Conservation (phyloP, 2,888 invertebrate genomes). For the Disparrhopalites patrizii region DNA sequence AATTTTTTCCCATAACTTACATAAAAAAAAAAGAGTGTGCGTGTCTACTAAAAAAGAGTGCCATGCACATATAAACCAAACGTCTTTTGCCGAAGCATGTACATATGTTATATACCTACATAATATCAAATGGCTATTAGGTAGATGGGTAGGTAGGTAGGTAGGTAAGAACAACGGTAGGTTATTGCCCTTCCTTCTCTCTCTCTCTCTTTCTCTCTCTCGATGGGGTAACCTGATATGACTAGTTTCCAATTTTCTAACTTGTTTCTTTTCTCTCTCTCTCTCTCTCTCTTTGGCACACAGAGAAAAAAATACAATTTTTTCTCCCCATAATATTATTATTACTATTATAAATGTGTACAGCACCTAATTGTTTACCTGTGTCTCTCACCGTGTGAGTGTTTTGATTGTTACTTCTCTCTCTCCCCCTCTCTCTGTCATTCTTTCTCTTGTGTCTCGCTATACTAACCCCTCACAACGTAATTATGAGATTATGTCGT, state of each 20-base stretch:
- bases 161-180: constrained; percentile 26
- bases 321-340: background rate
- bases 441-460: background rate
- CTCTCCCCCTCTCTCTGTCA: too few species aligned
- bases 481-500: constrained; percentile 11
- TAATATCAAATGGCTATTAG: background rate
- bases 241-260: constrained; percentile 25
- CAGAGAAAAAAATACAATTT: constrained; percentile 5
- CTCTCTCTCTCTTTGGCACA: background rate
- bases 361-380: too few species aligned
- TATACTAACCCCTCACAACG: background rate
- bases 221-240: constrained; percentile 28
- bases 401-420: too few species aligned
- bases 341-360: too few species aligned
- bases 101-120: too few species aligned
- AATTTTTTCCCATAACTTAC: background rate
- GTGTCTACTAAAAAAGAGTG: background rate
- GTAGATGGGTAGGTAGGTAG: constrained; percentile 6
- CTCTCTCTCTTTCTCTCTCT: background rate
- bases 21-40: background rate
- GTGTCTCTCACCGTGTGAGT: constrained; percentile 5
- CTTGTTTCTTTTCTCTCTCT: constrained; percentile 24
- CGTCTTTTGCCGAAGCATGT: too few species aligned
- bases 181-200: constrained; percentile 36
- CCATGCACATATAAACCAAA: background rate